phyloP scores from a whole-genome alignment of 2,888 invertebrate species.

The Perizoma affinitatum region DNA sequence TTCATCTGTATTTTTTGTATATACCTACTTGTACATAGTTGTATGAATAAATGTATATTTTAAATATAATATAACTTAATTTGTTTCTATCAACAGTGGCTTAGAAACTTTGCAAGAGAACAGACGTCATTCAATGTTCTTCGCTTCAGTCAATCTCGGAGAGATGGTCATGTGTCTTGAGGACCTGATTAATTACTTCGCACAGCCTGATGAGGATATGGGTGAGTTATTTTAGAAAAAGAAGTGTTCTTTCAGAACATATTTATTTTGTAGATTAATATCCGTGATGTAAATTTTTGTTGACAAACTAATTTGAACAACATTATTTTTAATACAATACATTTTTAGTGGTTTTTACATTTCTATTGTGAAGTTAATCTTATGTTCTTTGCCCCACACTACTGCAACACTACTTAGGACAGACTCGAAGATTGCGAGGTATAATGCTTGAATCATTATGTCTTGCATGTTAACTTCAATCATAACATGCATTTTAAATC shows the following conservation, averaged over 20 bases:
- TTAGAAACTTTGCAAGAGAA: conserved; percentile 96
- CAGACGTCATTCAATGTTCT: conserved; percentile 93
- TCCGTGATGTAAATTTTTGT: too few relatives aligned
- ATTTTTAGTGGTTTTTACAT: too few relatives aligned
- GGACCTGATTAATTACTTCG: conserved; percentile 99
- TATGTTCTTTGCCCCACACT: conserved; percentile 20
- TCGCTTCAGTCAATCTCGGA: conserved; percentile 95
- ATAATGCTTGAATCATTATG: conserved; percentile 14
- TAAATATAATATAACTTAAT: neutral
- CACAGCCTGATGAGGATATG: conserved; percentile 98
- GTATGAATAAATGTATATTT: too few relatives aligned
- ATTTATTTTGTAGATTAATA: too few relatives aligned
- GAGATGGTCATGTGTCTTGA: conserved; percentile 99
- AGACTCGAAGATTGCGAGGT: conserved; percentile 26
- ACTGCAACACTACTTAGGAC: conserved; percentile 29
- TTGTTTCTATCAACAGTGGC: conserved; percentile 87
- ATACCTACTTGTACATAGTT: too few relatives aligned
- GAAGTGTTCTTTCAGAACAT: neutral
- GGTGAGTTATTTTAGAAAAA: conserved; percentile 86
- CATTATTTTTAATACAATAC: too few relatives aligned
- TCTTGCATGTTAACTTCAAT: neutral
- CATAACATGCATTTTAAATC: too few relatives aligned
- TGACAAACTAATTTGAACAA: too few relatives aligned
- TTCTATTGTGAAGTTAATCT: conserved; percentile 1
- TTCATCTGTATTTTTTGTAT: too few relatives aligned